A percentile compares a stretch with the other conserved stretches of the same genome.
These are phyloP conservation scores for Caenorhabditis remanei DNA, from an alignment of 1,140 invertebrate species.

Conservation along the genomic window DNA sequence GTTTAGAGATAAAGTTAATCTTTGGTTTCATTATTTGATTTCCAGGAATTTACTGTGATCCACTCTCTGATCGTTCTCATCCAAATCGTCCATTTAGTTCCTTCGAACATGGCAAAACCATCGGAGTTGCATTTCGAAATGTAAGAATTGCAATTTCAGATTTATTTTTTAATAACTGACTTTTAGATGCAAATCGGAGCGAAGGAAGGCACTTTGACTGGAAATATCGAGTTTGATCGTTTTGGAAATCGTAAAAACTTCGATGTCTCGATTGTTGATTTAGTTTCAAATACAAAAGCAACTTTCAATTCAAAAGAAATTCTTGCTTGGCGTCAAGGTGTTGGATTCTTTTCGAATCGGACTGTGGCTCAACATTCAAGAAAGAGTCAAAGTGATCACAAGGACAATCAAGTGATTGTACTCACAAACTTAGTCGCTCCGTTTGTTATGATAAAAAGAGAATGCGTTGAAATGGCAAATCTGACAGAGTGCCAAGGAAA, in stretches of 20 bases:
- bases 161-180: constrained; percentile 1
- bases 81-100: constrained; percentile 73
- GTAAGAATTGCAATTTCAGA: constrained; percentile 60
- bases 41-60: constrained; percentile 75
- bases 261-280: constrained; percentile 74
- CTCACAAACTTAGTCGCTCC: constrained; percentile 69
- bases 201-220: constrained; percentile 74
- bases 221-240: constrained; percentile 75
- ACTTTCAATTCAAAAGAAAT: constrained; percentile 77
- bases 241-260: constrained; percentile 75
- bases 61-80: constrained; percentile 71
- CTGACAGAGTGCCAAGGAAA: constrained; percentile 77
- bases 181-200: constrained; percentile 69
- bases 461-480: constrained; percentile 69
- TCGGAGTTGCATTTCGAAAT: constrained; percentile 69
- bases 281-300: constrained; percentile 76
- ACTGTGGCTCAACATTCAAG: constrained; percentile 75
- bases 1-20: background rate
- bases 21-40: background rate
- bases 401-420: constrained; percentile 57
- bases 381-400: constrained; percentile 72
- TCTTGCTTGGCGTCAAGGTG: constrained; percentile 73
- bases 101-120: constrained; percentile 75
- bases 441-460: constrained; percentile 77
- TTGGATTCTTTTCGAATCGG: constrained; percentile 74